Conservation (phyloP, 23 tunicate species). For the Ascidia mentula region DNA sequence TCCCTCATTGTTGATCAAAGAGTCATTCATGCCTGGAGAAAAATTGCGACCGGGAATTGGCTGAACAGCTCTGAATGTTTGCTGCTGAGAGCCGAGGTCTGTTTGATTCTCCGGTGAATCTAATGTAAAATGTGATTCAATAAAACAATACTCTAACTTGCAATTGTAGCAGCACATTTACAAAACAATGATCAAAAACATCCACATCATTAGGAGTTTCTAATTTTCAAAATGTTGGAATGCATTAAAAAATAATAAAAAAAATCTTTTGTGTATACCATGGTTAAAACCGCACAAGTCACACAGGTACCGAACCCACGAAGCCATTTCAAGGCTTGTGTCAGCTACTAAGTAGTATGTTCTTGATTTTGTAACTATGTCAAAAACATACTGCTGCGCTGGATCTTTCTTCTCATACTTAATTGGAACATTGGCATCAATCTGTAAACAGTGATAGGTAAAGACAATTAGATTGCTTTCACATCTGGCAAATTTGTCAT, state of each 20-base stretch:
- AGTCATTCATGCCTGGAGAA: background rate
- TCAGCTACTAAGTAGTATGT: constrained; percentile 87
- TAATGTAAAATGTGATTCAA: background rate
- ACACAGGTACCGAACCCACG: constrained; percentile 87
- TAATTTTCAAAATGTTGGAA: too few relatives aligned
- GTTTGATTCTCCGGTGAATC: constrained; percentile 32
- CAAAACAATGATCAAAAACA: too few relatives aligned
- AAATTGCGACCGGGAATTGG: constrained; percentile 8
- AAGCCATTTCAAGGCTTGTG: constrained; percentile 67
- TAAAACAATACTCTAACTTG: too few relatives aligned
- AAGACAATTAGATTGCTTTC: background rate
- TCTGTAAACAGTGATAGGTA: constrained; percentile 34
- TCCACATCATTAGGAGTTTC: too few relatives aligned
- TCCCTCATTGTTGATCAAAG: constrained; percentile 35
- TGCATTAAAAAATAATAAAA: too few relatives aligned
- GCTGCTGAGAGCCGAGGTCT: constrained; percentile 68
- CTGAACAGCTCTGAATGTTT: constrained; percentile 63
- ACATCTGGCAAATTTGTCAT: background rate
- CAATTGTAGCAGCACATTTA: too few relatives aligned
- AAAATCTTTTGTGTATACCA: too few relatives aligned
- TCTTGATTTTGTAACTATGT: constrained; percentile 73
- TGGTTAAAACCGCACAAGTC: constrained; percentile 89
- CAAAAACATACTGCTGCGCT: constrained; percentile 68
- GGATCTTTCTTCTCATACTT: constrained; percentile 74
- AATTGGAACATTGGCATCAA: constrained; percentile 81